phyloP scores from a whole-genome alignment of 1,140 invertebrate genomes.

The Aphelenchoides fujianensis region DNA sequence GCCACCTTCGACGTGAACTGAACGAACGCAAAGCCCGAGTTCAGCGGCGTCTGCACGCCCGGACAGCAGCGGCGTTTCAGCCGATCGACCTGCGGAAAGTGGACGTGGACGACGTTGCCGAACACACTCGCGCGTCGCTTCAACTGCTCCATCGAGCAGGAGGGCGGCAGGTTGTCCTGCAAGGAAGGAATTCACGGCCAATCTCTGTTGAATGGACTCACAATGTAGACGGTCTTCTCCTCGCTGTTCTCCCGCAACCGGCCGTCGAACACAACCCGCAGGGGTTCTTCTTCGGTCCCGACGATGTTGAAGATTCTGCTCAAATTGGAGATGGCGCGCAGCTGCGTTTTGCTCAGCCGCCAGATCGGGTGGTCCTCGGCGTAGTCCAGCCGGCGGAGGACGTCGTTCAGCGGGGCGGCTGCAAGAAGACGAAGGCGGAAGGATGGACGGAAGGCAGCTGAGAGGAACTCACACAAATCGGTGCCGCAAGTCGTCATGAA shows the following conservation, averaged over 20 bases:
- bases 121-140: conserved; percentile 33
- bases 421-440: conserved; percentile 14
- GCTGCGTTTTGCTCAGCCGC: conserved; percentile 19
- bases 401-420: conserved; percentile 25
- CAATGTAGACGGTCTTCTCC: conserved; percentile 41
- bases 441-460: too few species aligned
- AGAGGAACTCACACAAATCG: conserved; percentile 17
- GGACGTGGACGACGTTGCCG: conserved; percentile 31
- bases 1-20: conserved; percentile 40
- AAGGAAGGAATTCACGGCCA: conserved; percentile 22
- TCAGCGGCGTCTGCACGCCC: conserved; percentile 8
- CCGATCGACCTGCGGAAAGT: conserved; percentile 30
- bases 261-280: conserved; percentile 17
- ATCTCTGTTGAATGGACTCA: conserved; percentile 11
- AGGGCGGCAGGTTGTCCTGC: conserved; percentile 35
- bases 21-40: conserved; percentile 36
- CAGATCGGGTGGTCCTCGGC: background rate
- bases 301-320: conserved; percentile 34
- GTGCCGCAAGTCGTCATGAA: conserved; percentile 9
- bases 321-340: conserved; percentile 28
- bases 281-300: background rate
- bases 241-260: conserved; percentile 10
- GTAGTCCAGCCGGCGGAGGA: conserved; percentile 21
- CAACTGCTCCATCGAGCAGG: conserved; percentile 13
- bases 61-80: conserved; percentile 30